A percentile compares a stretch with the other conserved stretches of the same genome.
These are phyloP conservation scores for Lottia scabra DNA, from an alignment of 2,888 invertebrate species.

Conservation along the genomic window DNA sequence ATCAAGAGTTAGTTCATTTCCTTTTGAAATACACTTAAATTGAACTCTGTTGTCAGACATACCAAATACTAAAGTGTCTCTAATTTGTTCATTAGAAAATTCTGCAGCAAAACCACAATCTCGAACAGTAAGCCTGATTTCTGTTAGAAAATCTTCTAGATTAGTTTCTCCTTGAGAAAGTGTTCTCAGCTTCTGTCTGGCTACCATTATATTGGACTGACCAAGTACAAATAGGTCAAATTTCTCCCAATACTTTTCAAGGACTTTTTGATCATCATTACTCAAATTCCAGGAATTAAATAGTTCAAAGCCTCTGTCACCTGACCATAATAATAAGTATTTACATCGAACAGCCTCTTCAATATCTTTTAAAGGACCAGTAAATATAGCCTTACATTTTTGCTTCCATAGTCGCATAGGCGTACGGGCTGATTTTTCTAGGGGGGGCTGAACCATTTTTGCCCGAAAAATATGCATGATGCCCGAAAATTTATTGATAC, in stretches of 20 bases:
- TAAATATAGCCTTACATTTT: neutral
- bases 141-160: neutral
- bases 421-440: too few species aligned
- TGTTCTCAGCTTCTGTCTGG: neutral
- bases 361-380: neutral
- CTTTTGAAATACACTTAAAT: neutral
- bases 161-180: neutral
- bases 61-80: neutral
- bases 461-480: too few species aligned
- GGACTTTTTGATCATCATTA: neutral
- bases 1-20: neutral
- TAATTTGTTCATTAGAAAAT: neutral
- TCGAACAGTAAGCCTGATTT: neutral
- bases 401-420: too few species aligned
- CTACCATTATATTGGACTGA: neutral
- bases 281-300: neutral
- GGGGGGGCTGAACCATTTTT: too few species aligned
- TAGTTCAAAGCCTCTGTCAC: neutral
- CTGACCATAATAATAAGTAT: neutral
- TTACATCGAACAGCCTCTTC: neutral
- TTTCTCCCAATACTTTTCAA: neutral
- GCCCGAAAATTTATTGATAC: too few species aligned
- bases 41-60: neutral
- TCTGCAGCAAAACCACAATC: neutral
- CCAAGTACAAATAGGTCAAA: neutral